Evolutionary conservation across 2,797 vertebrate species (phyloP), one percentile per base, ranked within the genome.

Genomic region (Pipistrellus kuhlii): DNA sequence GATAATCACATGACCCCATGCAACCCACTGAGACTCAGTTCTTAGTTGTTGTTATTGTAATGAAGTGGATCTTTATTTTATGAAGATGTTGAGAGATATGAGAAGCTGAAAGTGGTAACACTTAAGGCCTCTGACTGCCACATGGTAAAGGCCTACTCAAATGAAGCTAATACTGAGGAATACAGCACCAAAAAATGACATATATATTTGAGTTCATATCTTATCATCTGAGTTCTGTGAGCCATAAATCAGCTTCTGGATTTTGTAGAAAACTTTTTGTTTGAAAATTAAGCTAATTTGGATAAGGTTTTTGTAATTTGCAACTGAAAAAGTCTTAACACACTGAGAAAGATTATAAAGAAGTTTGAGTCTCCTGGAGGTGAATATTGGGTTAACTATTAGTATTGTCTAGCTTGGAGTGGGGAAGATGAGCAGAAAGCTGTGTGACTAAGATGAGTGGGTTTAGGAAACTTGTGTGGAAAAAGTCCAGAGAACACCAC

Each of bases 261-360:
- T 71, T 75, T 94, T 96, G 75, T 48, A 44, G 48, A 15, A 44
- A 68, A 73, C 48, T 46, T 3, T 48, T 41, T 32, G 88, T 48
- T 41, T 23, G 1, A 1, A 30, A 53, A 35, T 80, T 77, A 77
- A 48, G 51, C 11, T 84, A 38, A 92, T 81, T 91, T 81, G 77
- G 27, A 59, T 66, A 38, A 77, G 12, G 27, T 48, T 85, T 94
- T 75, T 93, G 21, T 85, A 95, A 75, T 91, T 94, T 88, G 68
- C 41, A 72, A 64, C 48, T 64, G 35, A 84, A 87, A 88, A 89
- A 62, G 18, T 68, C 41, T 62, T 84, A 51, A 41, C 14, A 72
- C 38, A 55, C 46, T 41, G 9, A 77, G 53, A 91, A 81, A 62
- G 38, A 48, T 48, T 48, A 48, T 51, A 51, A 51, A 6, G 38